These are phyloP conservation scores for Drosophila ercepeae DNA, from an alignment of 1,140 invertebrate genomes.

Conservation along the genomic window DNA sequence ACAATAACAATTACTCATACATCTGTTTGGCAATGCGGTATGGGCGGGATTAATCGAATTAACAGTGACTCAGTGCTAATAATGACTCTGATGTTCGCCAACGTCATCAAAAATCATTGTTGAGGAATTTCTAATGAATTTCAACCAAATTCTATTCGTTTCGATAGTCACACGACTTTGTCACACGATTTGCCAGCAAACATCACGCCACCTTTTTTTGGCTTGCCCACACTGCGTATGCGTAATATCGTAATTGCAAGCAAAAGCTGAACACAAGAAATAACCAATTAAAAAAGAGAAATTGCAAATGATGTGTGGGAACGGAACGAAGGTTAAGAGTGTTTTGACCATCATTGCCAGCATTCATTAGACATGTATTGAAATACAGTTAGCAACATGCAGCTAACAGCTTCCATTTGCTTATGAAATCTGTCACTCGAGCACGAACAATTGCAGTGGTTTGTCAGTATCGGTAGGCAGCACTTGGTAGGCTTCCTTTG, in stretches of 20 bases:
- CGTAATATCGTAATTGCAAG: slow-evolving; percentile 55
- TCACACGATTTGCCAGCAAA: slow-evolving; percentile 43
- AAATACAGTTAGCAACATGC: slow-evolving; percentile 24
- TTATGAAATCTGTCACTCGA: slow-evolving; percentile 50
- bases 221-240: slow-evolving; percentile 47
- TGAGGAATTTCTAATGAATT: slow-evolving; percentile 37
- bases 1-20: slow-evolving; percentile 51
- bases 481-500: slow-evolving; percentile 70
- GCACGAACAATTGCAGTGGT: slow-evolving; percentile 51
- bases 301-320: slow-evolving; percentile 8
- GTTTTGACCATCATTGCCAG: slow-evolving; percentile 15
- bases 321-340: slow-evolving; percentile 1
- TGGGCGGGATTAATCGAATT: not conserved
- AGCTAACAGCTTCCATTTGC: slow-evolving; percentile 12
- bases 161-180: slow-evolving; percentile 24
- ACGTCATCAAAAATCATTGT: slow-evolving; percentile 26
- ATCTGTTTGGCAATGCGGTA: slow-evolving; percentile 25
- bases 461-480: slow-evolving; percentile 35
- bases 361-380: slow-evolving; percentile 12
- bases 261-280: slow-evolving; percentile 48
- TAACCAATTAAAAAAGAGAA: slow-evolving; percentile 28
- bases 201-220: slow-evolving; percentile 62
- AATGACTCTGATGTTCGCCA: slow-evolving; percentile 27
- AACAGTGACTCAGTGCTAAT: slow-evolving; percentile 37
- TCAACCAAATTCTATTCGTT: not conserved